Evolutionary conservation across 2,797 vertebrate genomes (phyloP).

Genomic region (Pteronotus mesoamericanus): DNA sequence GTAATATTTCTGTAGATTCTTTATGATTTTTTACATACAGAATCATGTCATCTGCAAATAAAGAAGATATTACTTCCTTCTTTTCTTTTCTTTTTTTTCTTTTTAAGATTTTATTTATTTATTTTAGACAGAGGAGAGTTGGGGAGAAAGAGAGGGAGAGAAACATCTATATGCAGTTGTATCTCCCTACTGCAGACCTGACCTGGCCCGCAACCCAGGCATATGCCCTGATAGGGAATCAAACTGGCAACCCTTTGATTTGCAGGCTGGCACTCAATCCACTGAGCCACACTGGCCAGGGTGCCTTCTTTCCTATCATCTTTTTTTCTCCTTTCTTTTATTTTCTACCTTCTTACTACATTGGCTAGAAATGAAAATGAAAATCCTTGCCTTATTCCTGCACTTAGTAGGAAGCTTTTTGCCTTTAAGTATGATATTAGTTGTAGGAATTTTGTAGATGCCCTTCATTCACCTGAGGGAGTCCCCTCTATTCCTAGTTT

Average conservation of each 20-base stretch:
- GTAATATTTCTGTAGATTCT: background rate
- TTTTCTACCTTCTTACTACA: background rate
- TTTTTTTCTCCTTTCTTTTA: background rate
- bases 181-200: too few species aligned
- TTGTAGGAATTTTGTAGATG: background rate
- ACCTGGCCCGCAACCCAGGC: too few species aligned
- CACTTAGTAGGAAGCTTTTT: background rate
- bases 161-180: too few species aligned
- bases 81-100: background rate
- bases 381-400: background rate
- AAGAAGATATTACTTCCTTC: background rate
- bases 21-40: background rate
- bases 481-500: background rate
- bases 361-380: background rate
- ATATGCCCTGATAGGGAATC: too few species aligned
- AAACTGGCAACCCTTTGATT: too few species aligned
- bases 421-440: background rate
- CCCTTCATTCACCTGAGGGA: background rate
- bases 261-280: too few species aligned
- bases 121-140: too few species aligned
- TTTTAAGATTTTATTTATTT: too few species aligned
- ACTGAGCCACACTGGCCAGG: too few species aligned
- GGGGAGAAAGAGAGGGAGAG: too few species aligned
- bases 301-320: too few species aligned
- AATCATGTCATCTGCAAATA: background rate